Conservation (phyloP, 2,113 vertebrate species). For the Odontophorus gujanensis region DNA sequence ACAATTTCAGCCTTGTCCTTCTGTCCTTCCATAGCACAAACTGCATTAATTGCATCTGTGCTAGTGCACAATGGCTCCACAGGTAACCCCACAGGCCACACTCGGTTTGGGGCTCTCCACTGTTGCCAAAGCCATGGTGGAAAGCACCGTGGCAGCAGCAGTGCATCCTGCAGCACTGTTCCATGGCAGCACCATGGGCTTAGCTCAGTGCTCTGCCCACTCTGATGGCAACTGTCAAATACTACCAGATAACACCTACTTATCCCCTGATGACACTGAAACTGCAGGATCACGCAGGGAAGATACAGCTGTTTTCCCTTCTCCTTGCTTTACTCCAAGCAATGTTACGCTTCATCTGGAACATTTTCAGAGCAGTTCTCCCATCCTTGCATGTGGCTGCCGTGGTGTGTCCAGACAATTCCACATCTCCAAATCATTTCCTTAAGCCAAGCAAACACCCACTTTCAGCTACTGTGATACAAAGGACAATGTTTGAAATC, state of each 20-base stretch:
- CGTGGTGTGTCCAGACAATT: background rate
- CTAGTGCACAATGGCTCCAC: background rate
- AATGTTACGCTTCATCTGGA: background rate
- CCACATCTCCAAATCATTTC: background rate
- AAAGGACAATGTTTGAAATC: background rate
- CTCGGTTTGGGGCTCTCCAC: background rate
- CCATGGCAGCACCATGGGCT: background rate
- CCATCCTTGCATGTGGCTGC: background rate
- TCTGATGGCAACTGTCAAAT: rapidly evolving
- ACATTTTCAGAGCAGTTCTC: background rate
- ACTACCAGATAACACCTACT: background rate
- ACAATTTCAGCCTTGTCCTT: background rate
- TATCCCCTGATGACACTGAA: background rate
- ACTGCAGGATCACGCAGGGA: background rate
- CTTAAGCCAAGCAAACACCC: background rate
- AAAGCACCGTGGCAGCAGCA: background rate
- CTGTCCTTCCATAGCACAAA: background rate
- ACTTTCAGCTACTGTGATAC: background rate
- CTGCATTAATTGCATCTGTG: background rate
- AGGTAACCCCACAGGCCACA: background rate
- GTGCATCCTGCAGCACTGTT: background rate
- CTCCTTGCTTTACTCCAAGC: background rate
- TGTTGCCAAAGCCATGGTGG: background rate
- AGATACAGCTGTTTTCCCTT: background rate
- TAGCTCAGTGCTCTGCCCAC: background rate